Base-by-base conservation (phyloP, 2,888 invertebrate species). In the Callosobruchus maculatus region DNA sequence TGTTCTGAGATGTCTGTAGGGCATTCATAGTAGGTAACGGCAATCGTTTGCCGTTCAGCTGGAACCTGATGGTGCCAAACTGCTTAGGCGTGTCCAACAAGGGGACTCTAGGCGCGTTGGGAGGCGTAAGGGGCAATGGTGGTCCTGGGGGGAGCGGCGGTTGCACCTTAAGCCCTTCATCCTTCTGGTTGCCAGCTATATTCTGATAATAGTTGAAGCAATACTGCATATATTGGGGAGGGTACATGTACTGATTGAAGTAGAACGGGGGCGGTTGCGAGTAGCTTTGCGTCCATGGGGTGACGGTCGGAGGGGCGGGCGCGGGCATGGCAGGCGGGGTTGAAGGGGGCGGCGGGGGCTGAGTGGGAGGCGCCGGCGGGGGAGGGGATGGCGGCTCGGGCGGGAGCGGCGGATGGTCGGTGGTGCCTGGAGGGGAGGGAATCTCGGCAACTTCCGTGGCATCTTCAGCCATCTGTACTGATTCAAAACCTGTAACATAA, bases 131-230 rank as follows among this genome's bases (percentile, higher is more conserved):
- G 5, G 80, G 80, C 68, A 77, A 71, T n/a, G 78, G 79, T 71
- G 91, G 90, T 72, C 90, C 90, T 66, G 90, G 88, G 20, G 92
- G 91, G 76, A 91, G 85, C 74, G 91, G 91, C n/a, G 91, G 86
- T 80, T 85, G 85, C 72, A 86, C 85, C 78, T 80, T 80, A 18
- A 77, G 74, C 22, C 74, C 77, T 68, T 86, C 86, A 73, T 87
- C 76, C 22, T 68, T 71, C 31, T 72, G 26, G 18, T 67, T 21
- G 9, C 74, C 72, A 7, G 72, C 71, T 30, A 73, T 71, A 66
- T 77, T 76, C 0, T 86, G 88, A 74, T 88, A 89, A 67, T 81
- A 81, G 49, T 80, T 77, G 67, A 80, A 80, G 30, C 82, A 81
- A n/a, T 81, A 80, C 68, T 81, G 81, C 79, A 82, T 79, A 79